A percentile compares a stretch with the other conserved stretches of the same genome.
Conservation (phyloP, 2,797 vertebrate species). For the Dryobates pubescens region DNA sequence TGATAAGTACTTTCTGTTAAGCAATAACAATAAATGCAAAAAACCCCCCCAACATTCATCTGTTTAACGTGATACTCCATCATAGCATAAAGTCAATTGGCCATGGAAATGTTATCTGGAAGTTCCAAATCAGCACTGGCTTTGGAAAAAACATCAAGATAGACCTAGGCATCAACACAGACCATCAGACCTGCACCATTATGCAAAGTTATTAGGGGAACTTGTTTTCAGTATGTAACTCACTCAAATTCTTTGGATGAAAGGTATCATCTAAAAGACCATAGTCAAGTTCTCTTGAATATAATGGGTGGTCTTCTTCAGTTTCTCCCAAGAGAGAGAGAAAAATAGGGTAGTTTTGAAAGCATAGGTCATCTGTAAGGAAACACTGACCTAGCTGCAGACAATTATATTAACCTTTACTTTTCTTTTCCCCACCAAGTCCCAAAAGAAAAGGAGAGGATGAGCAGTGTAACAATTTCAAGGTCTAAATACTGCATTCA, state of each 20-base stretch:
- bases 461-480: background rate
- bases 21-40: conserved; percentile 34
- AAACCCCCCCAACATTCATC: conserved; percentile 47
- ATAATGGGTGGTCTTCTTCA: background rate
- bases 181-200: background rate
- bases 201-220: background rate
- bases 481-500: background rate
- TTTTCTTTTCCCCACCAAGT: background rate
- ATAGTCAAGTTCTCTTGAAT: background rate
- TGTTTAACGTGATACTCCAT: conserved; percentile 20
- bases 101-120: conserved; percentile 23
- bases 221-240: background rate
- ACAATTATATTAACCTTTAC: background rate
- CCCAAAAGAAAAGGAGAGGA: background rate
- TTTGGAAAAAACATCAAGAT: background rate
- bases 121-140: background rate
- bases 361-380: background rate
- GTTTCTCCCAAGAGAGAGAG: background rate
- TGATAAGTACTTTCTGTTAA: conserved; percentile 21
- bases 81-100: conserved; percentile 34
- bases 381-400: background rate
- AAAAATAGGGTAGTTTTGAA: background rate
- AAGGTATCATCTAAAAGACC: background rate
- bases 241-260: background rate
- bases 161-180: background rate